Base-by-base conservation (phyloP, 2,888 invertebrate genomes). In the Aspidiotus destructor region DNA sequence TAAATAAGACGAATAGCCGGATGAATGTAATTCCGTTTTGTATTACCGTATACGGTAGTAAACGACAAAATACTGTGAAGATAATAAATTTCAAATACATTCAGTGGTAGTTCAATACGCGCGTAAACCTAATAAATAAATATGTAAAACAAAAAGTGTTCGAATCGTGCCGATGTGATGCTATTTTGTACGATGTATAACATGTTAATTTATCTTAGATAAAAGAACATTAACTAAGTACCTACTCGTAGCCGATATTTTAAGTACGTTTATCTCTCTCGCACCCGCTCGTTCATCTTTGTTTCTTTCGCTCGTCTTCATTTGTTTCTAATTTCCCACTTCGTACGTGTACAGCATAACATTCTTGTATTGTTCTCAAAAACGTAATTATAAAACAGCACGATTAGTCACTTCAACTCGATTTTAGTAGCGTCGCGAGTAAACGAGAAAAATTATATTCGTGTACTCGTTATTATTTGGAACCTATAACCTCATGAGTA, bases 91-190 rank as follows among this genome's bases (percentile, higher is more conserved):
- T 63, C 63, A 40, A 44, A 54, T 54, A 54, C 63, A 28, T 53
- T 53, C 52, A 63, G 63, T 63, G 63, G 63, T 63, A 63, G 63
- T 63, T 63, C 63, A 52, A 63, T 63, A 54, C 63, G 54, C 28
- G 28, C 16, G 15, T 57, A 57, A 57, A 57, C 63, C 48, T 63
- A 63, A 63, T 63, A 63, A 57, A 63, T 63, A 63, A 63, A 63
- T 63, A 63, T 63, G 63, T 63, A 63, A 63, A 63, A 63, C 63
- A 63, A 41, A 63, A 53, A 63, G 40, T 53, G 55, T 54, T 63
- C 55, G 41, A 63, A 63, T 63, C 63, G 53, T 63, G 63, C 57
- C 57, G 57, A 17, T 57, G 57, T 57, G 15, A 57, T 57, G 15
- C 48, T 48, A 48, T 57, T 57, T n/a, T 57, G 17, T 57, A 57